phyloP scores from a whole-genome alignment of 92 coral and sea anemone genomes.

The Scolanthus callimorphus region DNA sequence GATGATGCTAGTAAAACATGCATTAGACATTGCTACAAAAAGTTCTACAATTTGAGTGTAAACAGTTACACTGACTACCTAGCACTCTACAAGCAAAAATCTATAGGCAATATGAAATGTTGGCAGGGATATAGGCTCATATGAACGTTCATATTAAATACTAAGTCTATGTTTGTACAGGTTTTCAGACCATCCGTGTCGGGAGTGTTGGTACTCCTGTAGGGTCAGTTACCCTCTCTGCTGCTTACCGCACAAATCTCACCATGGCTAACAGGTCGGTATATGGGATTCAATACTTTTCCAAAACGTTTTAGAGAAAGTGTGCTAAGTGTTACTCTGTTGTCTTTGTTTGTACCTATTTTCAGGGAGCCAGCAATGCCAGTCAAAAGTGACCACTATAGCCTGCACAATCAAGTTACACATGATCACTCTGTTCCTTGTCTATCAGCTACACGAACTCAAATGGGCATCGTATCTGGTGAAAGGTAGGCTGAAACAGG shows the following conservation, averaged over 20 bases:
- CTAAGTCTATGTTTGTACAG: too few relatives aligned
- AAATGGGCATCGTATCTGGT: constrained; percentile 65
- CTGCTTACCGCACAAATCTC: constrained; percentile 89
- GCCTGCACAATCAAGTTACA: constrained; percentile 1
- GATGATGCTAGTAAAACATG: too few relatives aligned
- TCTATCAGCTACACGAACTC: constrained; percentile 47
- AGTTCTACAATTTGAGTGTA: too few relatives aligned
- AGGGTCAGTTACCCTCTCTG: constrained; percentile 86
- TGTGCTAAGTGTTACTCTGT: too few relatives aligned
- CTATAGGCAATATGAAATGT: too few relatives aligned
- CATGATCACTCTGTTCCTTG: constrained; percentile 45
- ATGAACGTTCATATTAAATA: too few relatives aligned
- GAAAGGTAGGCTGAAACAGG: constrained; percentile 81
- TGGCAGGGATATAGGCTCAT: too few relatives aligned
- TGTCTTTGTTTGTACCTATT: too few relatives aligned
- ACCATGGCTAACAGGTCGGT: constrained; percentile 74
- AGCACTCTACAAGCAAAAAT: too few relatives aligned
- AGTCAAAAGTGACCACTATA: constrained; percentile 57
- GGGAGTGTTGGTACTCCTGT: constrained; percentile 94
- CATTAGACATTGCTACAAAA: too few relatives aligned
- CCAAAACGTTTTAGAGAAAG: background rate
- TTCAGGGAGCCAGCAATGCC: constrained; percentile 54
- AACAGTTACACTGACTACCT: too few relatives aligned
- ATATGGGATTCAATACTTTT: background rate
- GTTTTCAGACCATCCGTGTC: constrained; percentile 73